A percentile compares a stretch with the other conserved stretches of the same genome.
phyloP scores from a whole-genome alignment of 53 echinoderm and acorn worm genomes.

The Crossaster papposus region DNA sequence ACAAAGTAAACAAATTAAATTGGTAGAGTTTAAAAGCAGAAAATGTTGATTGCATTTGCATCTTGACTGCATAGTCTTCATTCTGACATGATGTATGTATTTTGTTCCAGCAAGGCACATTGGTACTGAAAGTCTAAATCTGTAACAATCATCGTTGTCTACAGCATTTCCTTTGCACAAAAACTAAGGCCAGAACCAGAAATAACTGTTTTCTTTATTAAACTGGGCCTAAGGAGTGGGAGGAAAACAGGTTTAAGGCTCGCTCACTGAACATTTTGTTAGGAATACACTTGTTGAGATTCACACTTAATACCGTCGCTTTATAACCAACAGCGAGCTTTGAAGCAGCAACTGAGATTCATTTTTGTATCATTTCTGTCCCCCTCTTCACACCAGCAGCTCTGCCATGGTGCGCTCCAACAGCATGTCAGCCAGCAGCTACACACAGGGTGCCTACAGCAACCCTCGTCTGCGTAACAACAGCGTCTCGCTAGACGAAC shows the following conservation, averaged over 20 bases:
- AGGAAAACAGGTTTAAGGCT: no score
- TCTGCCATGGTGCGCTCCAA: slow-evolving; percentile 84
- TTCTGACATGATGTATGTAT: not conserved
- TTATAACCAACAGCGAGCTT: no score
- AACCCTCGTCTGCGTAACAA: slow-evolving; percentile 81
- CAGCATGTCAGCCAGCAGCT: slow-evolving; percentile 82
- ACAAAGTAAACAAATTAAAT: no score
- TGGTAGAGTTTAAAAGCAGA: no score
- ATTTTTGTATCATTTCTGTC: not conserved
- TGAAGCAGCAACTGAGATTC: not conserved
- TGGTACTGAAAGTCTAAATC: no score
- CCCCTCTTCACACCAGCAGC: slow-evolving; percentile 59
- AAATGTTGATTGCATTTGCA: not conserved
- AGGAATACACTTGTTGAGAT: not conserved
- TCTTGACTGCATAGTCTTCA: not conserved
- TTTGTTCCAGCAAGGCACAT: no score
- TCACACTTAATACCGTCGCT: not conserved
- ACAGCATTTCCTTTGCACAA: no score
- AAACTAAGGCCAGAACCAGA: no score
- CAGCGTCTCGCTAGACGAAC: slow-evolving; percentile 93
- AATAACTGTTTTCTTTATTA: no score
- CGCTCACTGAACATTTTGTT: no score
- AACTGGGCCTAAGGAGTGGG: no score
- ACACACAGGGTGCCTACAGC: slow-evolving; percentile 63
- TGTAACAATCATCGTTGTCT: no score